Percentiles rank a stretch among this genome's conserved stretches.
These are phyloP conservation scores for Oligia strigilis DNA, from an alignment of 2,888 invertebrate species.

Conservation along the genomic window DNA sequence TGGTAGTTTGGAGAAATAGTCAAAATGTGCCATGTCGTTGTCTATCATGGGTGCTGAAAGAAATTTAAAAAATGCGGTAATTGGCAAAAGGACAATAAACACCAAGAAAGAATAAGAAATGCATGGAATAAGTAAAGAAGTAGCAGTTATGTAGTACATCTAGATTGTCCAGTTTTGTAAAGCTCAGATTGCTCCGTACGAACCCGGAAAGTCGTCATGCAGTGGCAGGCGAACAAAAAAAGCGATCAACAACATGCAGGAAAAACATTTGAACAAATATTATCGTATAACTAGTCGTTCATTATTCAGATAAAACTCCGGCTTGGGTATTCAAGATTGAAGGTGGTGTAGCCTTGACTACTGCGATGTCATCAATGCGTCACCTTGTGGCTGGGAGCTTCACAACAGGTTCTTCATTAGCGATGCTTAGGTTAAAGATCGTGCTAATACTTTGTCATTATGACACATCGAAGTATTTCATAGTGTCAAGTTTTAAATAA, in stretches of 20 bases:
- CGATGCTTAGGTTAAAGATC: conserved; percentile 39
- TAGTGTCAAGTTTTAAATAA: conserved; percentile 3
- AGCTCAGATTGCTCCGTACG: neutral
- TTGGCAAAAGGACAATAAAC: neutral
- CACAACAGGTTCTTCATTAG: conserved; percentile 45
- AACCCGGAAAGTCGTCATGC: conserved; percentile 8
- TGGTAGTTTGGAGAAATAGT: conserved; percentile 12
- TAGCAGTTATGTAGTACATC: neutral
- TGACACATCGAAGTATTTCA: conserved; percentile 21
- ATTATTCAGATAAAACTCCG: conserved; percentile 34
- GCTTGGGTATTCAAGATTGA: conserved; percentile 32
- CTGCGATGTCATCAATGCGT: conserved; percentile 49
- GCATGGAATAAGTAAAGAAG: neutral
- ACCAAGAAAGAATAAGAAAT: neutral
- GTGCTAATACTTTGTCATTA: conserved; percentile 37
- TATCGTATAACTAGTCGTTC: conserved; percentile 1
- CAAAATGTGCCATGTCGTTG: neutral
- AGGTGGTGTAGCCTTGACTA: conserved; percentile 41
- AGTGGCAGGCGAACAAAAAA: conserved; percentile 19
- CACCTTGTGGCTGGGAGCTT: conserved; percentile 38
- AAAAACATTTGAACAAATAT: conserved; percentile 43
- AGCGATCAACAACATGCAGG: conserved; percentile 32
- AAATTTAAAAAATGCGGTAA: neutral
- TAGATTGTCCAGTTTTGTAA: neutral
- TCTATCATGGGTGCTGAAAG: neutral